Base-by-base conservation (phyloP, 2,113 vertebrate genomes). In the Climacteris rufus region DNA sequence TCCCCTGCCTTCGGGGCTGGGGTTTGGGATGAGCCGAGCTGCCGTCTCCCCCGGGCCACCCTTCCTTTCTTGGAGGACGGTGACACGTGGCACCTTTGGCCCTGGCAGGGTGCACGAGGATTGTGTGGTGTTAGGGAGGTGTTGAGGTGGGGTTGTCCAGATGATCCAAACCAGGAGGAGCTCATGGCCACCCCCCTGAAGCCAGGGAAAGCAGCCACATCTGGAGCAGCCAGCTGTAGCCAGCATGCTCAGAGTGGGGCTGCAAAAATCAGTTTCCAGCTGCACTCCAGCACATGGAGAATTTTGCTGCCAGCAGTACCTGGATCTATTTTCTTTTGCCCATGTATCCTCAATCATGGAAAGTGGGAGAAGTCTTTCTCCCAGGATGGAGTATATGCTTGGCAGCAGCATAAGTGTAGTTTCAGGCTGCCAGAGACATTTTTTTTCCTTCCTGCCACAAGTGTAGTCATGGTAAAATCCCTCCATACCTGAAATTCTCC, bases 91-190 rank as follows among this genome's bases (percentile, higher is more conserved):
- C 61, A 54, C 44, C 76, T 35, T 10, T 4, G 23, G 70, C 64
- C 78, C 82, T 1, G 22, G 52, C 66, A 54, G 22, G 49, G 47
- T 52, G 40, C 0, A 0, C 0, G 0, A 45, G 37, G 74, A 33
- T 35, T 63, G 9, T 49, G 49, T 2, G 2, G 20, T 31, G n/a
- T 47, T 49, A 74, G 60, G 45, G 39, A 84, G 65, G 3, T 40
- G 59, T 42, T 42, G 44, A 74, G 72, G 22, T 59, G 56, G 33
- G 35, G 11, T n/a, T 91, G 50, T 92, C 50, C 1, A 0, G 44
- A 20, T 15, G 9, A 37, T 64, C 53, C 27, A 72, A 53, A 40
- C 28, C 54, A 27, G 64, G 70, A 90, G 60, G 27, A 93, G 30
- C 50, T 74, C 27, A 15, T 3, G 47, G 63, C 50, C 27, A 16